Evolutionary conservation across 1,140 invertebrate genomes (phyloP).

Genomic region (Aphaenogaster ashmeadi): DNA sequence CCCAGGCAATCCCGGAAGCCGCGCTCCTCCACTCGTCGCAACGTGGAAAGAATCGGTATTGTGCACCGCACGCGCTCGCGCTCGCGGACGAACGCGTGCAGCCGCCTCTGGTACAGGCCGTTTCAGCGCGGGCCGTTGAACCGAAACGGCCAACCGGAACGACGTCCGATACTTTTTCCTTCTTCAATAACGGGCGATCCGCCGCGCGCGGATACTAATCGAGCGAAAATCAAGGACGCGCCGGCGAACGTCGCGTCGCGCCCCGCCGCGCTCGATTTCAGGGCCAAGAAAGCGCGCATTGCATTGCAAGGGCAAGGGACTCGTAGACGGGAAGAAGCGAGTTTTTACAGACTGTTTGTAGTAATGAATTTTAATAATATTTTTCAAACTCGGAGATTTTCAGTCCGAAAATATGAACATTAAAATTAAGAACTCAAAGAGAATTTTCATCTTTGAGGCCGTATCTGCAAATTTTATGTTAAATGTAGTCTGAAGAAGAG

Average conservation of each 20-base stretch:
- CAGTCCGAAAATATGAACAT: background rate
- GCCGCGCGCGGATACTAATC: conserved; percentile 56
- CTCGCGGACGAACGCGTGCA: conserved; percentile 72
- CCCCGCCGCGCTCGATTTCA: conserved; percentile 40
- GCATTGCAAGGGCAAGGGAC: conserved; percentile 7
- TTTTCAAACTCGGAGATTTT: background rate
- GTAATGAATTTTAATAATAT: background rate
- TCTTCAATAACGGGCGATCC: conserved; percentile 59
- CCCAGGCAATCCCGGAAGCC: conserved; percentile 66
- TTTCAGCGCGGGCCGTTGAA: conserved; percentile 58
- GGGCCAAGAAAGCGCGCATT: conserved; percentile 41
- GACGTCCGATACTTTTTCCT: conserved; percentile 61
- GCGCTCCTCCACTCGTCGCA: conserved; percentile 15
- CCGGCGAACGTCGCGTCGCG: conserved; percentile 50
- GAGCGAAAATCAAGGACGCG: conserved; percentile 57
- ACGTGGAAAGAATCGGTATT: conserved; percentile 68
- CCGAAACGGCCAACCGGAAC: conserved; percentile 57
- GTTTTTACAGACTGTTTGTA: background rate
- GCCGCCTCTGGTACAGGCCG: conserved; percentile 53
- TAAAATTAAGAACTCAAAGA: background rate
- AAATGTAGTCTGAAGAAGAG: background rate
- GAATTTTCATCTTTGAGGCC: background rate
- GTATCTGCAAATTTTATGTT: background rate
- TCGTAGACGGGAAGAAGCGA: background rate
- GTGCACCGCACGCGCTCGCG: conserved; percentile 73